These are phyloP conservation scores for Prionailurus bengalensis DNA, from an alignment of 2,113 vertebrate genomes.

Conservation along the genomic window DNA sequence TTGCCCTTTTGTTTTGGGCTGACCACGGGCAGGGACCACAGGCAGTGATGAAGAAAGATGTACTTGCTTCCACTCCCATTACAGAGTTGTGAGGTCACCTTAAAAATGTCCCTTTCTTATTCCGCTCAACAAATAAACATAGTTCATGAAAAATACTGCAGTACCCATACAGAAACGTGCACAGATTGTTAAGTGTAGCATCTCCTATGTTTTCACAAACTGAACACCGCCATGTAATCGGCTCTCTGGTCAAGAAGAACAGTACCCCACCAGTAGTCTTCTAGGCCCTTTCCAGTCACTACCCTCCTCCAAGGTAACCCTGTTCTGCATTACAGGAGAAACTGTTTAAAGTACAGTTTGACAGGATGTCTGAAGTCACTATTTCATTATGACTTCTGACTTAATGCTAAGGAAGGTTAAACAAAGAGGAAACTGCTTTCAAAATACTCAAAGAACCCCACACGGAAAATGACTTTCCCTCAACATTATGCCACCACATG, in stretches of 20 bases:
- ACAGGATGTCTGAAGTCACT: background rate
- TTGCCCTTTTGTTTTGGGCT: background rate
- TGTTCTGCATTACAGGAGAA: background rate
- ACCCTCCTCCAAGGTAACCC: background rate
- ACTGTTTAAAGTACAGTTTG: background rate
- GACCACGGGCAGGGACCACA: background rate
- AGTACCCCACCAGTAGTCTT: background rate
- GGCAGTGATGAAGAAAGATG: background rate
- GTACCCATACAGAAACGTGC: background rate
- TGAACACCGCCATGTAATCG: background rate
- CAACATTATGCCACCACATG: background rate
- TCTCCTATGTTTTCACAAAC: background rate
- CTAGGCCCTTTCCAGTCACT: background rate
- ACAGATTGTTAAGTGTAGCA: background rate
- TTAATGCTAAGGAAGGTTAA: background rate
- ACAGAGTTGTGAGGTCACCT: background rate
- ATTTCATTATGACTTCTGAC: conserved; percentile 42
- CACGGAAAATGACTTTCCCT: conserved; percentile 26
- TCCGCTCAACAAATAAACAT: background rate
- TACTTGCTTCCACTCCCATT: background rate
- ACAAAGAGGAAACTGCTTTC: conserved; percentile 8
- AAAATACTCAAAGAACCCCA: background rate
- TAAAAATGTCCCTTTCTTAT: background rate
- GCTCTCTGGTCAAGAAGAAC: background rate
- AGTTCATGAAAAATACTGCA: background rate